phyloP scores from a whole-genome alignment of 2,113 vertebrate genomes.

The Nesogale talazaci region DNA sequence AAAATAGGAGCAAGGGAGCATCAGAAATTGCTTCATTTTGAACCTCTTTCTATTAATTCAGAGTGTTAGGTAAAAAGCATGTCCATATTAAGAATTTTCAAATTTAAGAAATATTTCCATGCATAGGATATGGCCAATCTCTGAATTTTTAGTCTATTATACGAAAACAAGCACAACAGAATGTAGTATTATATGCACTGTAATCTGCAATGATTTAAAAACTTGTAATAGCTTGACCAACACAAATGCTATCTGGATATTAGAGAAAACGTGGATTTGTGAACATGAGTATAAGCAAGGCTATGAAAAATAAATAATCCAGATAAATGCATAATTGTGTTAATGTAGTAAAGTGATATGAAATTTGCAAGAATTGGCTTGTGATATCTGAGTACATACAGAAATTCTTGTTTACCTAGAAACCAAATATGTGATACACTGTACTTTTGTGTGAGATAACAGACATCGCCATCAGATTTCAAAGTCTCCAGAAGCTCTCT shows the following conservation, averaged over 20 bases:
- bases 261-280: neutral
- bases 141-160: neutral
- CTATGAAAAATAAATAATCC: neutral
- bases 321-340: neutral
- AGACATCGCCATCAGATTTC: neutral
- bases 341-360: neutral
- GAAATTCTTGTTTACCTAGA: neutral
- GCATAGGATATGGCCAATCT: neutral
- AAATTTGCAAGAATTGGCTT: neutral
- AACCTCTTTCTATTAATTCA: neutral
- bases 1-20: neutral
- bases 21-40: constrained; percentile 24
- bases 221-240: neutral
- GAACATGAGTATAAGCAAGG: neutral
- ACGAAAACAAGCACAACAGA: neutral
- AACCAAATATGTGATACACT: neutral
- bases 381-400: neutral
- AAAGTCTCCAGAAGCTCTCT: neutral
- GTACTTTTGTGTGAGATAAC: neutral
- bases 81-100: neutral
- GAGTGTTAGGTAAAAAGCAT: too few species aligned
- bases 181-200: neutral
- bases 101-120: neutral
- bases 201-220: constrained; percentile 35
- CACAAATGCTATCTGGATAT: constrained; percentile 32